These are phyloP conservation scores for Hylaeus volcanicus DNA, from an alignment of 1,140 invertebrate species.

Conservation along the genomic window DNA sequence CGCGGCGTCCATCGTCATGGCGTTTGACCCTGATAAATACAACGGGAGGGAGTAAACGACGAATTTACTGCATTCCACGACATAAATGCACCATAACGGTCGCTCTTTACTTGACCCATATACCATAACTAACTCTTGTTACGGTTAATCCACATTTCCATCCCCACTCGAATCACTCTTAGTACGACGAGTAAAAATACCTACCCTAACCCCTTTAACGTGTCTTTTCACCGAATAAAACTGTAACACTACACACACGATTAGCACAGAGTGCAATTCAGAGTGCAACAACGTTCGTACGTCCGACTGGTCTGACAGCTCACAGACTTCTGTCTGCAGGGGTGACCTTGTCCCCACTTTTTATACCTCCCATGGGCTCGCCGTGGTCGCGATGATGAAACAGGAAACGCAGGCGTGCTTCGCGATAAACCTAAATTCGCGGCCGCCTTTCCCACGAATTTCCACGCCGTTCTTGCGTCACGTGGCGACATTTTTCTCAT, in stretches of 20 bases:
- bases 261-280: neutral
- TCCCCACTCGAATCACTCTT: neutral
- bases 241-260: conserved; percentile 17
- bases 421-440: conserved; percentile 7
- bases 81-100: too few relatives aligned
- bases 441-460: neutral
- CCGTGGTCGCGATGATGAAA: conserved; percentile 57
- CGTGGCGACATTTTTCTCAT: neutral
- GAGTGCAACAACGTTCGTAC: conserved; percentile 7
- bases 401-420: conserved; percentile 8
- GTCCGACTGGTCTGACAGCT: conserved; percentile 64
- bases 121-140: neutral
- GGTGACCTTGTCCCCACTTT: conserved; percentile 78
- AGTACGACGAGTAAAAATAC: neutral
- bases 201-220: conserved; percentile 26
- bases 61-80: neutral
- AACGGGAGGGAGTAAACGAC: neutral
- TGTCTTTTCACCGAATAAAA: neutral
- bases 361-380: conserved; percentile 55
- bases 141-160: neutral
- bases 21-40: neutral
- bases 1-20: neutral
- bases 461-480: neutral
- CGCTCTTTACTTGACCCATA: neutral
- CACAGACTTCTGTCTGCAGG: conserved; percentile 67